Evolutionary conservation across 1,140 invertebrate species (phyloP), one percentile per base, ranked within the genome.

Genomic region (Scaptomyza hsui): DNA sequence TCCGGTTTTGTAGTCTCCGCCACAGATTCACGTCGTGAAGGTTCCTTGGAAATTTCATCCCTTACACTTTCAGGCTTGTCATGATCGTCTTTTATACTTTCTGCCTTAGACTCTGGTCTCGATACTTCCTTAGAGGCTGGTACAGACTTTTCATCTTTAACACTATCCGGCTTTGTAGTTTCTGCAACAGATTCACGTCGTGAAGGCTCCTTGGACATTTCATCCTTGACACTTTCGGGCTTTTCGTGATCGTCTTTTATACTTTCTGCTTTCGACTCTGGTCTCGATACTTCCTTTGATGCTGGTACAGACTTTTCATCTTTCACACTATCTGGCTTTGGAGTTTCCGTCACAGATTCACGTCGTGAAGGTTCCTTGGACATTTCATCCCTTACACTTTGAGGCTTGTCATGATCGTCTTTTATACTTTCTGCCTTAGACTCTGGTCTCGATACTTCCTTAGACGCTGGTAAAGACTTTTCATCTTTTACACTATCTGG

Each of bases 211-310:
- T 70, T 70, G 4, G 69, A 73, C 29, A 42, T 39, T 9, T 60
- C 49, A 6, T 55, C 56, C 6, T 37, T 53, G 2, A 44, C 13
- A 35, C 19, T 51, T 21, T 64, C 65, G 2, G 35, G 26, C 12
- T 45, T 45, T 3, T 35, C 52, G 9, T 26, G 24, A 5, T 72
- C 61, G 57, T 37, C 57, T 18, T 72, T 72, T 5, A 60, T 18
- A 15, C 61, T 69, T 35, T 51, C 70, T 1, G 19, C 63, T 0
- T 63, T 39, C 0, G 76, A 77, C 9, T 21, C 59, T 0, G 35
- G 65, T 0, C 69, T 53, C 3, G 78, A 77, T 24, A 10, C 19
- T 55, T 78, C 72, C 15, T 71, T 65, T 0, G 62, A 64, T 2
- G 52, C 37, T 5, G 44, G 15, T 0, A 39, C 10, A 1, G 64